Evolutionary conservation across 2,888 invertebrate species (phyloP), one percentile per base, ranked within the genome.

Genomic region (Clostera curtula): DNA sequence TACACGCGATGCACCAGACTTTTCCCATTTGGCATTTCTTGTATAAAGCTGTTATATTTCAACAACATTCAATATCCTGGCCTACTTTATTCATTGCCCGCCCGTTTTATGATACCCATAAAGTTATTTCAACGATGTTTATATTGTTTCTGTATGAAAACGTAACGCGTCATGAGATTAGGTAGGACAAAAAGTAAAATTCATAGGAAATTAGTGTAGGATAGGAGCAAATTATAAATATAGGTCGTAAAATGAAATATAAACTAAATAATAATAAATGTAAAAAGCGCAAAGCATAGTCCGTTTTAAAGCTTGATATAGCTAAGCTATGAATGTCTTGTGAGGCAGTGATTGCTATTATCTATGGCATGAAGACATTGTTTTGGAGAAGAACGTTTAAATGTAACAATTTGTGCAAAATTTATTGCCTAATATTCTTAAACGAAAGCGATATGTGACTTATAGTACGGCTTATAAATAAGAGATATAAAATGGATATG

Each of bases 251-350:
- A 36, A 59, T 59, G 44, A 65, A 65, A 64, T n/a, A n/a, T 60
- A 67, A 65, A 65, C 40, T 61, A 65, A 63, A 60, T 59, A 67
- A 59, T 58, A 65, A 48, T 51, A 65, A 60, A 63, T 65, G 64
- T 77, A 77, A 15, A 42, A 82, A 83, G 82, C 80, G 67, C 61
- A 68, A 80, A 80, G 77, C 79, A 71, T 69, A 74, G 69, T 74
- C 66, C 66, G 49, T 60, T 65, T 70, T 66, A 56, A 74, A 76
- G 77, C 76, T 75, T 64, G 61, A 62, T 63, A 71, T 64, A 67
- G 70, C 63, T 71, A 79, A 82, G 82, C 83, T 76, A 82, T 77
- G 83, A 82, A 82, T 83, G 82, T 82, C 61, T 73, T 67, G 83
- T 77, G 83, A 83, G 82, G 82, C 83, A 83, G 80, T 83, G 82